phyloP scores from a whole-genome alignment of 1,140 invertebrate genomes.

The Pseudachorutes palmiensis region DNA sequence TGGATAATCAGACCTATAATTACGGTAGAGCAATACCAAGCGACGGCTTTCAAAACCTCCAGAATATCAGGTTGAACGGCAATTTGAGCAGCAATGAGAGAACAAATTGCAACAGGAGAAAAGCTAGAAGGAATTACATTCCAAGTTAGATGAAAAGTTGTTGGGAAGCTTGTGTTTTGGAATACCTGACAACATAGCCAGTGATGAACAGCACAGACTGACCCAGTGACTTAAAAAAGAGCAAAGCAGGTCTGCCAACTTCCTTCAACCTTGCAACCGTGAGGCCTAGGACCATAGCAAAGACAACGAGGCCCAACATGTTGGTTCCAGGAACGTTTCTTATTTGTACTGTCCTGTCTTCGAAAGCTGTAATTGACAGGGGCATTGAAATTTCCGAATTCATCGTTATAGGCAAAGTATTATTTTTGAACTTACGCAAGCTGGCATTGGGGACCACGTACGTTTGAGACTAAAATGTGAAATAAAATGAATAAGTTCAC shows the following conservation, averaged over 20 bases:
- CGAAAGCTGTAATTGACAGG: conserved; percentile 6
- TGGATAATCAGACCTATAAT: conserved; percentile 51
- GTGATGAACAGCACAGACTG: conserved; percentile 47
- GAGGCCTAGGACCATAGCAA: conserved; percentile 44
- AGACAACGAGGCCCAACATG: conserved; percentile 46
- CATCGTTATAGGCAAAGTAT: no score
- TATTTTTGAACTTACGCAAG: no score
- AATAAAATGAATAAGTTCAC: no score
- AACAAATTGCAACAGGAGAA: conserved; percentile 56
- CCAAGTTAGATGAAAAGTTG: not conserved
- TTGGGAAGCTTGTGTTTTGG: not conserved
- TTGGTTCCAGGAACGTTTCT: conserved; percentile 38
- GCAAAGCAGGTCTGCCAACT: conserved; percentile 43
- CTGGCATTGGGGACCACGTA: no score
- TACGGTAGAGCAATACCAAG: conserved; percentile 52
- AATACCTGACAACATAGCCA: conserved; percentile 42
- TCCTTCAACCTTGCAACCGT: conserved; percentile 42
- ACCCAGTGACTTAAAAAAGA: conserved; percentile 43
- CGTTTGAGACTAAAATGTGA: not conserved
- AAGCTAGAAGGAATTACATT: conserved; percentile 42
- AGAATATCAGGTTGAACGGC: conserved; percentile 50
- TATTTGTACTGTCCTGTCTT: conserved; percentile 14
- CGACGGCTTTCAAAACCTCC: conserved; percentile 49
- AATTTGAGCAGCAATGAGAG: conserved; percentile 53
- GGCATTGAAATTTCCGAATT: no score